These are phyloP conservation scores for Maccullochella peelii DNA, from an alignment of 2,113 vertebrate genomes.

Conservation along the genomic window DNA sequence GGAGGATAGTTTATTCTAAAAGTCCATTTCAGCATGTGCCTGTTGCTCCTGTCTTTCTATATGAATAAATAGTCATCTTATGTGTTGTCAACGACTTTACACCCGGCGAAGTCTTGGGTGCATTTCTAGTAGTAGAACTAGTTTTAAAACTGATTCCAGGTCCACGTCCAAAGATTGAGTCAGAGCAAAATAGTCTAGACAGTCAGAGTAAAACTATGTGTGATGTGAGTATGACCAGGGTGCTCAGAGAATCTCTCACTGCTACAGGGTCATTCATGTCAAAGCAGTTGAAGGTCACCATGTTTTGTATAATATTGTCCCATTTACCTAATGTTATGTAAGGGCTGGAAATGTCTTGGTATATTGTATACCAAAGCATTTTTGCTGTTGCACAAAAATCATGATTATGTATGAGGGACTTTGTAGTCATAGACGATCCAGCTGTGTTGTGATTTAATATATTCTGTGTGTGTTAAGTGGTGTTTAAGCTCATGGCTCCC, in stretches of 20 bases:
- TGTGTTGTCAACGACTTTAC: not conserved
- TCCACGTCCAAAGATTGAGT: constrained; percentile 14
- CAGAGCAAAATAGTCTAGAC: not conserved
- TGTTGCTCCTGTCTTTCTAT: not conserved
- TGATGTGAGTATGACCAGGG: not conserved
- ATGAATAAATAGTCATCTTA: not conserved
- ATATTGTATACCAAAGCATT: not conserved
- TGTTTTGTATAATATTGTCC: constrained; percentile 6
- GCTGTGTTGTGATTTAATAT: not conserved
- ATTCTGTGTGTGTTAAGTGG: not conserved
- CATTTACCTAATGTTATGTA: not conserved
- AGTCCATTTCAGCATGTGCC: constrained; percentile 6
- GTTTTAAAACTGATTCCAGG: constrained; percentile 4
- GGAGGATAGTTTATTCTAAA: constrained; percentile 41
- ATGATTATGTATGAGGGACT: constrained; percentile 14
- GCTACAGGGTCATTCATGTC: not conserved
- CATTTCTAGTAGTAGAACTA: not conserved
- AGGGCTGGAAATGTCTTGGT: not conserved
- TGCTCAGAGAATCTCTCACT: not conserved
- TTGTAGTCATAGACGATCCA: not conserved
- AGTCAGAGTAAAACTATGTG: not conserved
- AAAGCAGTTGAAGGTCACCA: not conserved
- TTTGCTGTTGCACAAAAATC: constrained; percentile 24
- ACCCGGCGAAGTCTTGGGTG: not conserved
- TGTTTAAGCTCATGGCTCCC: not conserved